A percentile compares a stretch with the other conserved stretches of the same genome.
Conservation (phyloP, 1,140 invertebrate species). For the Drosophila sechellia region DNA sequence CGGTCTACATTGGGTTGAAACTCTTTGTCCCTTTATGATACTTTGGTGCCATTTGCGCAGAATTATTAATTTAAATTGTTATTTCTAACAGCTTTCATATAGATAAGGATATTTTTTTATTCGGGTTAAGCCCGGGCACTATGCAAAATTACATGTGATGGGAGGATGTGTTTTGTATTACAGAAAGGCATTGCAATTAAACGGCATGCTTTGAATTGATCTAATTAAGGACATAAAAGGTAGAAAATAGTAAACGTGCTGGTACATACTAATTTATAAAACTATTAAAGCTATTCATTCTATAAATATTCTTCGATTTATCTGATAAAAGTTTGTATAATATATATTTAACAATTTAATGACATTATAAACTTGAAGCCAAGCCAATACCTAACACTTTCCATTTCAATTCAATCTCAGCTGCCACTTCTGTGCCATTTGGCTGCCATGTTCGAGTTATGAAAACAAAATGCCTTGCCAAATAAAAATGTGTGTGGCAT, state of each 20-base stretch:
- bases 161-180: not conserved
- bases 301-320: too few relatives aligned
- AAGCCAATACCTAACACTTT: not conserved
- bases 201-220: not conserved
- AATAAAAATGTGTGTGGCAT: slow-evolving; percentile 62
- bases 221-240: not conserved
- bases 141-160: not conserved
- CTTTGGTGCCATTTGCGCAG: slow-evolving; percentile 69
- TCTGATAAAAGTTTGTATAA: too few relatives aligned
- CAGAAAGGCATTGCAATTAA: not conserved
- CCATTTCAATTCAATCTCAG: slow-evolving; percentile 14
- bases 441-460: slow-evolving; percentile 35
- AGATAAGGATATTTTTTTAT: slow-evolving; percentile 34
- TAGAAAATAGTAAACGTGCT: too few relatives aligned
- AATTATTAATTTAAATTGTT: slow-evolving; percentile 78
- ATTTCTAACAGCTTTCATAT: slow-evolving; percentile 46
- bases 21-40: slow-evolving; percentile 76
- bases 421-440: slow-evolving; percentile 35
- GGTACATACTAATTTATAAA: too few relatives aligned
- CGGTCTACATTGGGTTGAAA: slow-evolving; percentile 9
- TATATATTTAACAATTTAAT: too few relatives aligned
- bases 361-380: too few relatives aligned
- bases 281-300: too few relatives aligned
- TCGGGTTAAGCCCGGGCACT: not conserved
- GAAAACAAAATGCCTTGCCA: slow-evolving; percentile 37